Evolutionary conservation across 2,797 vertebrate genomes (phyloP), one percentile per base, ranked within the genome.

Genomic region (Potorous gilbertii): DNA sequence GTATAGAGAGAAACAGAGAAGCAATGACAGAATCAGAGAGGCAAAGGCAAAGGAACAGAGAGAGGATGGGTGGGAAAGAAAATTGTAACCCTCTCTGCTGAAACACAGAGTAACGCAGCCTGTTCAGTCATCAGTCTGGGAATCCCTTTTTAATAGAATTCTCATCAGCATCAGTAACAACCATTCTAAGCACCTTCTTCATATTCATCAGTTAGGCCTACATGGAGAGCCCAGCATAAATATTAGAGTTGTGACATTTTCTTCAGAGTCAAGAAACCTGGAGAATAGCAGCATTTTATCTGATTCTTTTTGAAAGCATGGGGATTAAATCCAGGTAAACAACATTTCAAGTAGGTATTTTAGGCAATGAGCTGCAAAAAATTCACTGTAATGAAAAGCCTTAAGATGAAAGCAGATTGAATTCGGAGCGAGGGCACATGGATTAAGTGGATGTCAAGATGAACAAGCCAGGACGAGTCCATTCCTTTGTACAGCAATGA

Each of bases 371-470:
- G 74, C 40, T 93, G 90, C 90, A 96, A 59, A 55, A 96, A 91
- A 93, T 34, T 93, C 50, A 59, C 93, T 93, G 29, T 74, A 93
- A 57, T 95, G 92, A 56, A 59, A 92, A 96, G 91, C 62, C 62
- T 96, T 92, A 94, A 81, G 56, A 93, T 55, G 91, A 96, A 95
- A 95, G 91, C 94, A 94, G 93, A 91, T 52, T 95, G 92, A 87
- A 9, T 11, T 91, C 94, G 81, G 55, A 90, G 13, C 12, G 9
- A 96, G 89, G 90, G 54, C 55, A 31, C 13, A 21, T 92, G 89
- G 96, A 96, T 96, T 97, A 96, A 93, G 55, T 92, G 94, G 94
- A 55, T 91, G 90, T 95, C 90, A 34, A n/a, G 50, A 90, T 2
- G 89, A 27, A 34, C 62, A 21, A 89, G 50, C 18, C 0, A 0